phyloP scores from a whole-genome alignment of 2,797 vertebrate genomes.

The Ceyx erithaca region DNA sequence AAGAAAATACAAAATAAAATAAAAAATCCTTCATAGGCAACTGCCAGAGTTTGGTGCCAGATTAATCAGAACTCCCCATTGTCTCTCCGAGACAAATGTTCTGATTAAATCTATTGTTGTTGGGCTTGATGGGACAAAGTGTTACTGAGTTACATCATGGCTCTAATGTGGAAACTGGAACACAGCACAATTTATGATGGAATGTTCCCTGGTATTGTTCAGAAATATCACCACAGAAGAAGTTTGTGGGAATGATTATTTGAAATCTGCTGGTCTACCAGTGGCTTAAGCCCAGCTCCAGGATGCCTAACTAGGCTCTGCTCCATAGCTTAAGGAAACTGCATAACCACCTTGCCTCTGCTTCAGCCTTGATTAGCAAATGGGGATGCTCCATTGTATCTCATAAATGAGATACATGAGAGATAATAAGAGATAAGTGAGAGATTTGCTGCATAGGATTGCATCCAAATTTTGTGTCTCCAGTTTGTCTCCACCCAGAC shows the following conservation, averaged over 20 bases:
- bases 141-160: conserved; percentile 56
- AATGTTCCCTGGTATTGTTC: conserved; percentile 53
- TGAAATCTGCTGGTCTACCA: conserved; percentile 22
- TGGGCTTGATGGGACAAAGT: conserved; percentile 45
- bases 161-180: conserved; percentile 63
- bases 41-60: conserved; percentile 69
- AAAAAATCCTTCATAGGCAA: background rate
- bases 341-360: conserved; percentile 41
- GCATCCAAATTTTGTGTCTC: background rate
- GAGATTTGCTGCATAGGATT: background rate
- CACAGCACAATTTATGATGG: conserved; percentile 55
- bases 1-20: background rate
- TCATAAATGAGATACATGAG: background rate
- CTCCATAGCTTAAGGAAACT: conserved; percentile 40
- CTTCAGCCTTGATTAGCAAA: background rate
- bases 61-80: conserved; percentile 66
- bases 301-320: conserved; percentile 25
- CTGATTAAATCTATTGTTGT: conserved; percentile 57
- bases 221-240: conserved; percentile 43
- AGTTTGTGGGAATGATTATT: conserved; percentile 51
- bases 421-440: background rate
- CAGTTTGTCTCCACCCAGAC: background rate
- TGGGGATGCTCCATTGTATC: background rate
- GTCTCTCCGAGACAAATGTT: conserved; percentile 65
- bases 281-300: conserved; percentile 19